Base-by-base conservation (phyloP, 2,888 invertebrate species). In the Drosophila cognata region DNA sequence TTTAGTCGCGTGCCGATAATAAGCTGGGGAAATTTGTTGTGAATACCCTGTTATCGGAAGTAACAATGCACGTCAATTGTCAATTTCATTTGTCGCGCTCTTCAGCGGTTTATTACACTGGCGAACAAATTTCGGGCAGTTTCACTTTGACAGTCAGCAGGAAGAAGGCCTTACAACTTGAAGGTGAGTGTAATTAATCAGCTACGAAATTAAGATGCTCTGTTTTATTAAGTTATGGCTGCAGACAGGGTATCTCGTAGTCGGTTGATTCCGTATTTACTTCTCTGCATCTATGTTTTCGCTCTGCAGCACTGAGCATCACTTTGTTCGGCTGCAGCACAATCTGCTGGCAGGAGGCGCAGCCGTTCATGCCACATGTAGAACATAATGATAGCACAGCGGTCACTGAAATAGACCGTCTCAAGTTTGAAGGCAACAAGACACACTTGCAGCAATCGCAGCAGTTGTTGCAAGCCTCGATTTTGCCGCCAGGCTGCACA, bases 81-180 rank as follows among this genome's bases (percentile, higher is more conserved):
- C 67, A 67, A 46, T 83, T 91, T 66, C 43, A 71, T 66, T 83
- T 91, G 74, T 76, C 85, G 61, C 90, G 87, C 46, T 52, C 56
- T 8, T 71, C 89, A 16, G 74, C 79, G 10, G 75, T 91, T 60
- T 91, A 88, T 56, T 88, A 87, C 78, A 77, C 83, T 62, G 91
- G 91, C 31, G 91, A 91, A 50, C 81, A 80, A 62, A 62, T 91
- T 61, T 62, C 62, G 38, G 91, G 91, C 21, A 65, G 52, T 13
- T 36, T 91, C 25, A 43, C 33, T 6, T 56, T 90, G n/a, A 68
- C 51, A 21, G n/a, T 79, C 38, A 31, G 56, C 56, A 77, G 88
- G 67, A 81, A 77, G 57, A 81, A 77, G 57, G 50, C 56, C 11
- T 52, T 71, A 29, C 52, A 62, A 13, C 51, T 88, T 21, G 87